A percentile compares a stretch with the other conserved stretches of the same genome.
Conservation (phyloP, 2,113 vertebrate genomes). For the Aptenodytes patagonicus region DNA sequence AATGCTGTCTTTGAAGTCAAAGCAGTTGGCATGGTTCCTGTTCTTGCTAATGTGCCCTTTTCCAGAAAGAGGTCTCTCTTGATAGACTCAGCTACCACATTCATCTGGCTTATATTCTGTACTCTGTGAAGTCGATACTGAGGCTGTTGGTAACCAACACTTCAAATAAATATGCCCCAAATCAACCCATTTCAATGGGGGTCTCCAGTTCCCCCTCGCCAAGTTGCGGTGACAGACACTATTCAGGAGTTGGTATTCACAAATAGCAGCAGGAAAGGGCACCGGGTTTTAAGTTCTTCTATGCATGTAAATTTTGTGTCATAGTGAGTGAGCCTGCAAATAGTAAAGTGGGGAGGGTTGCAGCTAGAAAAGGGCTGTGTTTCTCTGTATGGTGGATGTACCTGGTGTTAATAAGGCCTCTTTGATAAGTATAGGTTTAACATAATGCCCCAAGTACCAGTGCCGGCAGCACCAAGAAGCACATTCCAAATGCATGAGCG, state of each 20-base stretch:
- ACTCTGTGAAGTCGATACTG: neutral
- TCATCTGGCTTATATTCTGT: neutral
- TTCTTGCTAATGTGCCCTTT: neutral
- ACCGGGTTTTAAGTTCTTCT: neutral
- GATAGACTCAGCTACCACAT: rapidly evolving
- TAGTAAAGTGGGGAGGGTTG: too few species aligned
- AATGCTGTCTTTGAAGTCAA: neutral
- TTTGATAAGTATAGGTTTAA: neutral
- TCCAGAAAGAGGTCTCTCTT: neutral
- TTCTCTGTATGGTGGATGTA: too few species aligned
- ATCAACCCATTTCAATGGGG: rapidly evolving
- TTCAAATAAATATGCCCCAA: neutral
- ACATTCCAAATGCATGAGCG: neutral
- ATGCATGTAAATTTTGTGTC: neutral
- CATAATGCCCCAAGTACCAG: too few species aligned
- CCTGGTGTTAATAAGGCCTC: neutral
- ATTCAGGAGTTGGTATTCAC: rapidly evolving
- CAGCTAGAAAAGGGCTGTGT: neutral
- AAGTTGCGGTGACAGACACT: rapidly evolving
- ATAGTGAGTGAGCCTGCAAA: neutral
- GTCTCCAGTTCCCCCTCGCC: rapidly evolving
- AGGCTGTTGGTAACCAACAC: neutral
- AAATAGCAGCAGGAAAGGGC: neutral
- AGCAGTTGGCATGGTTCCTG: neutral
- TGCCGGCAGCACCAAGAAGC: neutral